Base-by-base conservation (phyloP, 2,113 vertebrate genomes). In the Gopherus evgoodei region DNA sequence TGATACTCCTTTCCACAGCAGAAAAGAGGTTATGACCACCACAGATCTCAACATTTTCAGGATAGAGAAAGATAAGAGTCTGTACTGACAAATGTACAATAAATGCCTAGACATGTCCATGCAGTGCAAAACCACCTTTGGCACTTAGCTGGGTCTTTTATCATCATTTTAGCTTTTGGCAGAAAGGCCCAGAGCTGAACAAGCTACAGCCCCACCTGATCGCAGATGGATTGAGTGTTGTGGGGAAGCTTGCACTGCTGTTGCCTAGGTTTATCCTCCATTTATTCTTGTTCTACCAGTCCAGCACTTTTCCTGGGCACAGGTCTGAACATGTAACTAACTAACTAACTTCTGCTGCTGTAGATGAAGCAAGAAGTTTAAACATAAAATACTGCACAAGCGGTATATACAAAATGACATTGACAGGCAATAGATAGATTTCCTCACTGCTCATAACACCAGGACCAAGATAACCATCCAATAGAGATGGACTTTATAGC, bases 401-500 rank as follows among this genome's bases (percentile, higher is more conserved):
- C 65, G 10, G 9, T n/a, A 94, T 6, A 72, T 47, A 53, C n/a
- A 90, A 89, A 92, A 85, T 84, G 31, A 81, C 42, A 78, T 14
- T 24, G 75, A 47, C 22, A 78, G 38, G 24, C 75, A 78, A 8
- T n/a, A 79, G 54, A 27, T 82, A 1, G 50, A 50, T 91, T 62
- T 80, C 57, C 14, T 25, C 75, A 24, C 56, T 91, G 19, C 8
- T 88, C 25, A 9, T 80, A 16, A 42, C 35, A 83, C 56, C 14
- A 10, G 84, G 52, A 53, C 10, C 14, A 8, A 14, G 0, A 5
- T 1, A 86, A 69, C 14, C 3, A 5, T 80, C 52, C 44, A 38
- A 10, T 17, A 85, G 52, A 84, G 35, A 85, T 52, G 65, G 3
- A 62, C 75, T 44, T 44, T 44, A 24, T 76, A 76, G 44, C 27